phyloP scores from a whole-genome alignment of 2,113 vertebrate genomes.

The Crotalus viridis region DNA sequence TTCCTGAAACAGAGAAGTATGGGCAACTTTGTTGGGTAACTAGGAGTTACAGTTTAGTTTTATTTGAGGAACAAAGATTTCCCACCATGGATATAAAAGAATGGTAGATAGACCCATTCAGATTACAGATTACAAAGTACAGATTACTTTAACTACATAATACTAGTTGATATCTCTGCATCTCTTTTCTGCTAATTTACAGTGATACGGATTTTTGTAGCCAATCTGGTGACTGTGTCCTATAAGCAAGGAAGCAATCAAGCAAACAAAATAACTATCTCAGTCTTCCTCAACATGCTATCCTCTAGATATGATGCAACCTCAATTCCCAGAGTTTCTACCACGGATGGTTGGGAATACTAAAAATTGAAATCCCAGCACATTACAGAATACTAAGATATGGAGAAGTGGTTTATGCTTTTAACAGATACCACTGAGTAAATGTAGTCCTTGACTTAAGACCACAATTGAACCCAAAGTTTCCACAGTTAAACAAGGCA shows the following conservation, averaged over 20 bases:
- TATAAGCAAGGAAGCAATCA: neutral
- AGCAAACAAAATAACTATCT: neutral
- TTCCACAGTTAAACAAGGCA: neutral
- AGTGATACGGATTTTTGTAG: neutral
- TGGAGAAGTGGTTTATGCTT: neutral
- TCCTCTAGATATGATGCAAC: neutral
- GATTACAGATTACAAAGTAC: neutral
- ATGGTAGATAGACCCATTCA: neutral
- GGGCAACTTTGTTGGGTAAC: neutral
- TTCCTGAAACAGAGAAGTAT: neutral
- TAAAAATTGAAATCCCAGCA: neutral
- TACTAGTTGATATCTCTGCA: neutral
- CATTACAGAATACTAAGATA: neutral
- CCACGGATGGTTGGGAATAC: neutral
- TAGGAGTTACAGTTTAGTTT: neutral
- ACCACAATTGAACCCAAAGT: neutral
- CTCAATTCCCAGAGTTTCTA: neutral
- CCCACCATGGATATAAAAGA: neutral
- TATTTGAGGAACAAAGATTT: neutral
- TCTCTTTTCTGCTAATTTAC: neutral
- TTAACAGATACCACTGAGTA: neutral
- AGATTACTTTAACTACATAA: neutral
- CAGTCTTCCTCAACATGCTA: neutral
- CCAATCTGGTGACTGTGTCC: neutral
- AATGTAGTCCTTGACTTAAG: neutral